These are phyloP conservation scores for Gibbula magus DNA, from an alignment of 2,888 invertebrate genomes.

Conservation along the genomic window DNA sequence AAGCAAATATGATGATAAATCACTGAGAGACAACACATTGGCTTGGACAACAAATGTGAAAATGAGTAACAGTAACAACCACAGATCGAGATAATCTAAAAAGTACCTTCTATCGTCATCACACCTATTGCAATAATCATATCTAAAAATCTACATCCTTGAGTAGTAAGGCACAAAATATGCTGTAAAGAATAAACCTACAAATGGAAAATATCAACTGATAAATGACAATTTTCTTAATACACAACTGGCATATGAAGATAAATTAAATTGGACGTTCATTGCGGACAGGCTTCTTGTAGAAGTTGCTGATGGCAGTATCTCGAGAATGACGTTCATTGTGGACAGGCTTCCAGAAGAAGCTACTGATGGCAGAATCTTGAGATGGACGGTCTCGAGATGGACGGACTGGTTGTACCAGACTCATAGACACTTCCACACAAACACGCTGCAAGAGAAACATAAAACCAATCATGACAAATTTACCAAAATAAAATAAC, in stretches of 20 bases:
- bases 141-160: neutral
- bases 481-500: neutral
- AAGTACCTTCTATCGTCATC: neutral
- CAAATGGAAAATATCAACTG: neutral
- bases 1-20: too few relatives aligned
- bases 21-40: too few relatives aligned
- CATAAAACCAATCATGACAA: neutral
- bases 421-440: conserved; percentile 65
- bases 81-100: neutral
- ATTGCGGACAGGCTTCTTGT: too few relatives aligned
- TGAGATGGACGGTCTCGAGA: neutral
- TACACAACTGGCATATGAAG: neutral
- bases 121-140: neutral
- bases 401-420: neutral
- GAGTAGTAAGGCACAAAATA: neutral
- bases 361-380: neutral
- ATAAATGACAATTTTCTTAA: neutral
- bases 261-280: too few relatives aligned
- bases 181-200: neutral
- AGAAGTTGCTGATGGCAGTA: neutral
- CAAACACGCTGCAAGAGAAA: conserved; percentile 63
- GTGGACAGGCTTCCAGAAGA: too few relatives aligned
- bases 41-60: too few relatives aligned
- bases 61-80: neutral
- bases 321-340: neutral